Base-by-base conservation (phyloP, 2,888 invertebrate genomes). In the Cepaea hortensis region DNA sequence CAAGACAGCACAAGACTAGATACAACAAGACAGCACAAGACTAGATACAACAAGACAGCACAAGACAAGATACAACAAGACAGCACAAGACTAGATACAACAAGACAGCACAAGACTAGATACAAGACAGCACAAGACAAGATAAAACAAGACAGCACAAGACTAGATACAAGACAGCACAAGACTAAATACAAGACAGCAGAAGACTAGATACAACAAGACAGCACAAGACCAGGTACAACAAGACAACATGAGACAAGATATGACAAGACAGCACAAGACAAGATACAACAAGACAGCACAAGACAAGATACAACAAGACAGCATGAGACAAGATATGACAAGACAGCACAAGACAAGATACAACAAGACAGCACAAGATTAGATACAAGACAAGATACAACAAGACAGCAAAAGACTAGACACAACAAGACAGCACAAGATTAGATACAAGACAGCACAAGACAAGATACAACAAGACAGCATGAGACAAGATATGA, bases 211-310 rank as follows among this genome's bases (percentile, higher is more conserved):
- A 35, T 35, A 35, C 35, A 35, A 35, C 35, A 35, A 35, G 35
- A 35, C 35, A 35, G 35, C 35, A 35, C 35, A 35, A 35, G 35
- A 35, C 35, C 0, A 35, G 35, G 1, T 35, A 1, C 35, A 35
- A 35, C 35, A 35, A 65, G 68, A 68, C 20, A 35, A 1, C 35
- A 35, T 1, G 68, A 50, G n/a, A 73, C 50, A 68, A 73, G 15
- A 83, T n/a, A 73, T 0, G 5, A 73, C 61, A 46, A 62, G 70
- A 82, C 61, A 72, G 72, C 46, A 80, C 55, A 80, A 50, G 11
- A 18, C 3, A 2, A 50, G 35, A 35, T n/a, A 79, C n/a, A 35
- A 46, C 11, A 11, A 3, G 55, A 13, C 15, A n/a, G 46, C 79
- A 18, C 11, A 11, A n/a, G 18, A 55, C n/a, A 15, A 82, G 70